Conservation (phyloP, 2,797 vertebrate species). For the Galagoides demidoff region DNA sequence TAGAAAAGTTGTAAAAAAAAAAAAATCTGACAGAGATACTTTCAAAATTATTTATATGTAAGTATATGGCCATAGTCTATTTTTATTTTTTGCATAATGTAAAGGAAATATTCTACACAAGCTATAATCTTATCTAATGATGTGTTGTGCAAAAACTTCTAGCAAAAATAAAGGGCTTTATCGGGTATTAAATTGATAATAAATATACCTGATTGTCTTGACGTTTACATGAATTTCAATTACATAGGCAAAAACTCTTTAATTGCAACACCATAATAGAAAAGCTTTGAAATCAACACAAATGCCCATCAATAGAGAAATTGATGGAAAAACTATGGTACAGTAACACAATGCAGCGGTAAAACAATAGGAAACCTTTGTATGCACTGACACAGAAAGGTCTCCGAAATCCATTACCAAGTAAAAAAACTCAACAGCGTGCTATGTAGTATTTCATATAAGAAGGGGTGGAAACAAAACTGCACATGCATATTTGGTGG, state of each 20-base stretch:
- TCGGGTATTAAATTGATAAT: not conserved
- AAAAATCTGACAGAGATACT: conserved; percentile 32
- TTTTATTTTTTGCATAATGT: conserved; percentile 65
- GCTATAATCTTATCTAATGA: conserved; percentile 46
- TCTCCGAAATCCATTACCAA: not conserved
- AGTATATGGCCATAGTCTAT: conserved; percentile 26
- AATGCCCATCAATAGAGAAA: not conserved
- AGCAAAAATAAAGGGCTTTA: conserved; percentile 52
- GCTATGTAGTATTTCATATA: not conserved
- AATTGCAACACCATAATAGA: not conserved
- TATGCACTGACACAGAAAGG: not conserved
- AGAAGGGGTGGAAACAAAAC: not conserved
- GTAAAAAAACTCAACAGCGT: not conserved
- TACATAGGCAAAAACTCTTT: not conserved
- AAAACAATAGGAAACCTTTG: not conserved
- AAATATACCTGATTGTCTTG: not conserved
- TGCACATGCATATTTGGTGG: not conserved
- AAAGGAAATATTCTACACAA: conserved; percentile 50
- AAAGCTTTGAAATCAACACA: not conserved
- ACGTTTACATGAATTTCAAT: conserved; percentile 49
- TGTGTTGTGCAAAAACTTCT: conserved; percentile 38
- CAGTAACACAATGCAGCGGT: not conserved
- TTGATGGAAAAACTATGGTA: not conserved
- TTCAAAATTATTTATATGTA: conserved; percentile 58
- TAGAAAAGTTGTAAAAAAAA: not conserved